Base-by-base conservation (phyloP, 2,113 vertebrate genomes). In the Ailurus styani region DNA sequence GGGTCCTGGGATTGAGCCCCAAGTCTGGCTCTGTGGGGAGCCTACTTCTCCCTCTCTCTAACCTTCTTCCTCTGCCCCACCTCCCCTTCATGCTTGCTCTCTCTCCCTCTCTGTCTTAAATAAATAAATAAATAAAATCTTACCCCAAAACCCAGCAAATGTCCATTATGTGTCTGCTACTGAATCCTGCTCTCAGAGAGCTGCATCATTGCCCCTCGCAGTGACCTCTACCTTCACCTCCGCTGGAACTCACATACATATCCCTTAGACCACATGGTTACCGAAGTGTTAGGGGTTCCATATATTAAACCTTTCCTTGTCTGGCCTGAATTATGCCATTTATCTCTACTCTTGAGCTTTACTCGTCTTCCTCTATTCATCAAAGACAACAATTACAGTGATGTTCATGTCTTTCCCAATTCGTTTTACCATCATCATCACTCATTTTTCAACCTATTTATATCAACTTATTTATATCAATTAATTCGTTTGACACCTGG, bases 241-340 rank as follows among this genome's bases (percentile, higher is more conserved):
- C n/a, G 8, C 54, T 31, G 20, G 13, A 77, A n/a, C 50, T 64
- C 68, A 42, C 14, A 14, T 5, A n/a, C 0, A 0, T 50, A 13
- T 34, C 47, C 84, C 6, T 18, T 23, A 37, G 29, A n/a, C 10
- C 2, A 2, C 21, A 2, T 13, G 31, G 12, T 18, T 40, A 11
- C 68, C 5, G 7, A 52, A 7, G 11, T 70, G 25, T 84, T 34
- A 12, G 25, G 25, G 8, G 4, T 37, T 79, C 21, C 0, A 1
- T 4, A 7, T 12, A 34, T 5, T 55, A 62, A 25, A 72, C 2
- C 52, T 47, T 54, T 84, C 90, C 37, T 83, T 90, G 15, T 25
- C 85, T 90, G n/a, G 17, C 60, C 29, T 34, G 50, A 18, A 40
- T 75, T 17, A 42, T 25, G 1, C 17, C 37, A 7, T 18, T 55